Evolutionary conservation across 2,113 vertebrate genomes (phyloP).

Genomic region (Corydoras sp.): DNA sequence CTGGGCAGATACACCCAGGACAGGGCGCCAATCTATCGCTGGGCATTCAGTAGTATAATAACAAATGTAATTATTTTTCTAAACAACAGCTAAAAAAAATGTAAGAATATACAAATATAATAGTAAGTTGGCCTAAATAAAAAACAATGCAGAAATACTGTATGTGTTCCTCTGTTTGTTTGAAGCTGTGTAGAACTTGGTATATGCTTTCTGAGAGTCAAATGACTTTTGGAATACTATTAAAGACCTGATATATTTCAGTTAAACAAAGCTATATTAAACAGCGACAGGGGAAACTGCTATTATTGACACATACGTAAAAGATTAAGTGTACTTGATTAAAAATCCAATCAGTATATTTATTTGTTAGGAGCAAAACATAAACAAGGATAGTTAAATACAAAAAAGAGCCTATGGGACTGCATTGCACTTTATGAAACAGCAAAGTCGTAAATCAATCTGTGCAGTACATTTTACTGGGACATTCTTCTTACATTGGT

Average conservation of each 20-base stretch:
- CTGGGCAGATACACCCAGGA: too few relatives aligned
- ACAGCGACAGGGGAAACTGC: neutral
- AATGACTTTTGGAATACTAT: constrained; percentile 3
- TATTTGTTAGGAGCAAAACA: constrained; percentile 29
- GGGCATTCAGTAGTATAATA: neutral
- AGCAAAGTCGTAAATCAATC: constrained; percentile 64
- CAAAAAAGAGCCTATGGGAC: constrained; percentile 29
- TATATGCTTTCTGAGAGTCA: too few relatives aligned
- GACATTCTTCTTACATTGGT: constrained; percentile 41
- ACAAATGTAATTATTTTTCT: too few relatives aligned
- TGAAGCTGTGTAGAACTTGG: too few relatives aligned
- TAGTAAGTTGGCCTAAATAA: too few relatives aligned
- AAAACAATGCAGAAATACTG: too few relatives aligned
- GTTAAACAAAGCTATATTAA: constrained; percentile 13
- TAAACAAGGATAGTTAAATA: neutral
- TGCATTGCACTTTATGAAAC: constrained; percentile 54
- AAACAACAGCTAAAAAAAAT: too few relatives aligned
- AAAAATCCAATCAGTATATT: constrained; percentile 14
- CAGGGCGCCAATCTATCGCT: neutral
- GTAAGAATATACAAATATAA: too few relatives aligned
- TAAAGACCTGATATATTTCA: constrained; percentile 16
- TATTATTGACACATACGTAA: too few relatives aligned
- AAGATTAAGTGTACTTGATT: too few relatives aligned
- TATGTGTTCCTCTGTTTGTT: too few relatives aligned
- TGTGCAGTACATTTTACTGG: constrained; percentile 55